Conservation (phyloP, 2,888 invertebrate species). For the Caenorhabditis macrosperma region DNA sequence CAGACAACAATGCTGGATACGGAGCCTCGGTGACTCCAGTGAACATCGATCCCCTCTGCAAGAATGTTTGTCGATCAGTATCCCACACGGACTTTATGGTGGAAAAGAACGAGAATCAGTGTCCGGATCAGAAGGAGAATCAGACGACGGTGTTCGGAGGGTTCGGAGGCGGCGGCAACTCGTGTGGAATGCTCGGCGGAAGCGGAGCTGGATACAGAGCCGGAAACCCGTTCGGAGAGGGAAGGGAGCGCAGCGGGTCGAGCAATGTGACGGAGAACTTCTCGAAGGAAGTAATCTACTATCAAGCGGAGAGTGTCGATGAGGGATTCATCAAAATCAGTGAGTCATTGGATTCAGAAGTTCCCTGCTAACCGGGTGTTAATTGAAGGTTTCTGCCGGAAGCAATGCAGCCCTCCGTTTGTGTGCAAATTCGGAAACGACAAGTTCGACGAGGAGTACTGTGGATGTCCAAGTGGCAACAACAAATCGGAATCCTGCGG, state of each 20-base stretch:
- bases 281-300: slow-evolving; percentile 18
- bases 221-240: slow-evolving; percentile 44
- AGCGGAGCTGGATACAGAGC: slow-evolving; percentile 72
- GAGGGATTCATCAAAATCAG: slow-evolving; percentile 49
- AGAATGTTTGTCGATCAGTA: not conserved
- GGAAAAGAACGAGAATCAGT: not conserved
- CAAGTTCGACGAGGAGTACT: slow-evolving; percentile 43
- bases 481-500: slow-evolving; percentile 37
- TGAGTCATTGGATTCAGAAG: no score
- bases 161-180: slow-evolving; percentile 70
- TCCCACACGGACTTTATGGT: slow-evolving; percentile 9
- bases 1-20: slow-evolving; percentile 28
- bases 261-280: slow-evolving; percentile 33
- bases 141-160: slow-evolving; percentile 57
- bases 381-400: slow-evolving; percentile 39
- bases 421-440: slow-evolving; percentile 46
- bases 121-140: slow-evolving; percentile 15
- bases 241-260: slow-evolving; percentile 42
- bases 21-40: slow-evolving; percentile 29
- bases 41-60: slow-evolving; percentile 3
- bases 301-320: slow-evolving; percentile 20
- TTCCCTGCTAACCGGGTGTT: no score
- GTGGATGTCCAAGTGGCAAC: slow-evolving; percentile 54
- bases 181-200: slow-evolving; percentile 71
- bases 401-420: slow-evolving; percentile 26